A percentile compares a stretch with the other conserved stretches of the same genome.
Conservation (phyloP, 2,113 vertebrate species). For the Barbus barbus region DNA sequence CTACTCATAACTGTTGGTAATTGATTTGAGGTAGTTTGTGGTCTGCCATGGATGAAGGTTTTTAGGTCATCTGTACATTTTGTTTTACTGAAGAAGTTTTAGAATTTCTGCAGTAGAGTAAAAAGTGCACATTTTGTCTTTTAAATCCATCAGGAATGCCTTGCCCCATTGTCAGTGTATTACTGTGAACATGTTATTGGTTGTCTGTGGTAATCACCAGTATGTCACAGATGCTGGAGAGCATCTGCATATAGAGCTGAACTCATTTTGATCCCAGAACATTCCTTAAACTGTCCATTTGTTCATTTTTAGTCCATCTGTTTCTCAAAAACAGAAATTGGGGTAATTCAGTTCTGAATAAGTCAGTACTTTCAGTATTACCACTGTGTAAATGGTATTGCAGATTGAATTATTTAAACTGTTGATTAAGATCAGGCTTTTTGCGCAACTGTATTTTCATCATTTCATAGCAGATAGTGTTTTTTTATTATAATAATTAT, state of each 20-base stretch:
- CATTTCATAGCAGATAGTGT: not conserved
- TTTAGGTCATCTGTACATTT: not conserved
- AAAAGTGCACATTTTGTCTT: not conserved
- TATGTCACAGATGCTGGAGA: not conserved
- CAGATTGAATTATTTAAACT: not conserved
- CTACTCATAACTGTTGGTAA: no score
- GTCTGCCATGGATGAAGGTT: no score
- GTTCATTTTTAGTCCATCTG: not conserved
- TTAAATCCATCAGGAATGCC: not conserved
- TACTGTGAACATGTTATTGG: not conserved
- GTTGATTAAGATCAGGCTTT: not conserved
- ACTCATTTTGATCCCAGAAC: not conserved
- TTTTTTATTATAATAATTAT: not conserved
- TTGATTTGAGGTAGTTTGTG: no score
- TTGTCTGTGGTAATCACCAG: not conserved
- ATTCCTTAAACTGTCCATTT: constrained; percentile 3
- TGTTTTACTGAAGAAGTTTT: not conserved
- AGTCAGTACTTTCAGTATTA: not conserved
- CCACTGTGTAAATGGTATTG: constrained; percentile 3
- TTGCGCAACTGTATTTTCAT: not conserved
- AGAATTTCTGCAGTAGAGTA: not conserved
- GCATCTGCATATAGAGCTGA: not conserved
- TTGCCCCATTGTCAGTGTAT: not conserved
- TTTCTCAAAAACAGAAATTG: not conserved
- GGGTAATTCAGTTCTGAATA: not conserved